A percentile compares a stretch with the other conserved stretches of the same genome.
These are phyloP conservation scores for Eupithecia subumbrata DNA, from an alignment of 2,888 invertebrate genomes.

Conservation along the genomic window DNA sequence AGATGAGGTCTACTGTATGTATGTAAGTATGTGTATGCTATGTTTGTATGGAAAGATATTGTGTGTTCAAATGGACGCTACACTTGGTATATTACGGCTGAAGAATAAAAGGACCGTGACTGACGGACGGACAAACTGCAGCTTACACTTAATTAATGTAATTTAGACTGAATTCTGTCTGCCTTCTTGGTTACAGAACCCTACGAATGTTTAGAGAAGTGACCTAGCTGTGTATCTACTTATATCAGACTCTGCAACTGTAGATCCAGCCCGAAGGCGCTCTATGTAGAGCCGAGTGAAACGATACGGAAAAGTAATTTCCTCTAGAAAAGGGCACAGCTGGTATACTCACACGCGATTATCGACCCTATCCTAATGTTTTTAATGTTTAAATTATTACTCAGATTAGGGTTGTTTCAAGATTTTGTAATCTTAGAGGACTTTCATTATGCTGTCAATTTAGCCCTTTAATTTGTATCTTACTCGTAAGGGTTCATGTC, in stretches of 20 bases:
- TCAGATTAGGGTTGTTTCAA: constrained; percentile 17
- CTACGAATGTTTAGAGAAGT: neutral
- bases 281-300: constrained; percentile 49
- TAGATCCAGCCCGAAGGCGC: constrained; percentile 24
- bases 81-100: too few relatives aligned
- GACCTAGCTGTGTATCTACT: neutral
- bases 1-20: too few relatives aligned
- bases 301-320: constrained; percentile 62
- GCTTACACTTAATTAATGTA: neutral
- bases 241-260: constrained; percentile 17
- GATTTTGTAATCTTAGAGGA: constrained; percentile 35
- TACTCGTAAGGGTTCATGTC: too few relatives aligned
- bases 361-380: constrained; percentile 5
- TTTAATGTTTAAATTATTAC: constrained; percentile 20
- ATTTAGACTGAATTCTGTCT: too few relatives aligned
- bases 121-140: neutral
- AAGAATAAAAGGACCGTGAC: neutral
- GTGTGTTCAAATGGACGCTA: too few relatives aligned
- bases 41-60: too few relatives aligned
- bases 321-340: constrained; percentile 46
- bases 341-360: constrained; percentile 28
- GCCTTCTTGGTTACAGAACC: too few relatives aligned
- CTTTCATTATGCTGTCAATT: constrained; percentile 28
- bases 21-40: too few relatives aligned
- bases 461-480: constrained; percentile 18